A percentile compares a stretch with the other conserved stretches of the same genome.
Evolutionary conservation across 2,797 vertebrate species (phyloP).

Genomic region (Peromyscus eremicus): DNA sequence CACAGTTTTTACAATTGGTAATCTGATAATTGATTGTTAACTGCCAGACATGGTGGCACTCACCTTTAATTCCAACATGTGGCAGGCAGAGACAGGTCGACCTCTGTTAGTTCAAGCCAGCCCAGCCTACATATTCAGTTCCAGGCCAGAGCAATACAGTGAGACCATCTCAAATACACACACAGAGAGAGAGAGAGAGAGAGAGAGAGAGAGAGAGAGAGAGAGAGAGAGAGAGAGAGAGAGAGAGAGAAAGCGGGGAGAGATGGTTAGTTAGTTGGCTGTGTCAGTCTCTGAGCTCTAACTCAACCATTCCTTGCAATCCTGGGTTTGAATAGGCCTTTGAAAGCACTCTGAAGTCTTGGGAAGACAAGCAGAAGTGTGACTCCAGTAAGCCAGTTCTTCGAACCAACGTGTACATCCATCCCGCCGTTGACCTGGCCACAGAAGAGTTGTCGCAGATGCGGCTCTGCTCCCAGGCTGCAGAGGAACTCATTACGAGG

Average conservation of each 20-base stretch:
- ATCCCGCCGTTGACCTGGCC: slow-evolving; percentile 95
- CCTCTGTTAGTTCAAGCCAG: not conserved
- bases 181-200: no score
- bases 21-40: slow-evolving; percentile 15
- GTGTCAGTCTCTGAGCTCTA: not conserved
- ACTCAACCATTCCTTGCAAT: not conserved
- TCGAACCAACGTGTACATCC: slow-evolving; percentile 95
- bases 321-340: slow-evolving; percentile 92
- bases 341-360: slow-evolving; percentile 98
- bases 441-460: slow-evolving; percentile 94
- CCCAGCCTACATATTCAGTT: not conserved
- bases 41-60: not conserved
- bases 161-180: not conserved
- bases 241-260: no score
- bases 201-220: no score
- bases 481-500: slow-evolving; percentile 98
- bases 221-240: no score
- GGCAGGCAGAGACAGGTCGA: not conserved
- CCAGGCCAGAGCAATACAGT: not conserved
- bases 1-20: not conserved
- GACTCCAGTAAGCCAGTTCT: slow-evolving; percentile 93
- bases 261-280: not conserved
- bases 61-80: not conserved
- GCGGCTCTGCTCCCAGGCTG: slow-evolving; percentile 95
- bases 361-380: slow-evolving; percentile 98